Conservation (phyloP, 2,797 vertebrate genomes). For the Argya squamiceps region DNA sequence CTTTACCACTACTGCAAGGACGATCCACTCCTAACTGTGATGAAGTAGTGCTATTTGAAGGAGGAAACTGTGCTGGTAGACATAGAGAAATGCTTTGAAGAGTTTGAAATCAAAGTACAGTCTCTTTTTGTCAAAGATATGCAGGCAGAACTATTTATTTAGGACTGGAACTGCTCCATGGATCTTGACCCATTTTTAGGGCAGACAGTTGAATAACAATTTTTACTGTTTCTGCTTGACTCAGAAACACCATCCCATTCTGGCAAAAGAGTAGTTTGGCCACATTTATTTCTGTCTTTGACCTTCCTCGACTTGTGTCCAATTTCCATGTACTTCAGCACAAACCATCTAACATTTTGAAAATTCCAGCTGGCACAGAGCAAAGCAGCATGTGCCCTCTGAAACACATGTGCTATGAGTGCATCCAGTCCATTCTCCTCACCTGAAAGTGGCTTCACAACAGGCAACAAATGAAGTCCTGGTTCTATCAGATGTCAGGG, state of each 20-base stretch:
- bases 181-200: background rate
- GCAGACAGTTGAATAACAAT: background rate
- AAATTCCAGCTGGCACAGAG: background rate
- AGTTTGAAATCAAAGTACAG: background rate
- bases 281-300: background rate
- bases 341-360: background rate
- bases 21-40: background rate
- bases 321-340: background rate
- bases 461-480: background rate
- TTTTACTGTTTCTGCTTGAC: background rate
- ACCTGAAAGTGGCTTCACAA: background rate
- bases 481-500: background rate
- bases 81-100: background rate
- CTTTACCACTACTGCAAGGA: background rate
- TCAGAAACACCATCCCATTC: background rate
- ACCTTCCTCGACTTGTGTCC: background rate
- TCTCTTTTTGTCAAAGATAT: background rate
- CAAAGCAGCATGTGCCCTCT: background rate
- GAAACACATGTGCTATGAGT: background rate
- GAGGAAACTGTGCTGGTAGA: background rate
- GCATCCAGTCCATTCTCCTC: background rate
- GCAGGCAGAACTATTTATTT: background rate
- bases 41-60: background rate
- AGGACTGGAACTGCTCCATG: background rate
- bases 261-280: background rate